These are phyloP conservation scores for Caenorhabditis parvicauda DNA, from an alignment of 2,888 invertebrate genomes.

Conservation along the genomic window DNA sequence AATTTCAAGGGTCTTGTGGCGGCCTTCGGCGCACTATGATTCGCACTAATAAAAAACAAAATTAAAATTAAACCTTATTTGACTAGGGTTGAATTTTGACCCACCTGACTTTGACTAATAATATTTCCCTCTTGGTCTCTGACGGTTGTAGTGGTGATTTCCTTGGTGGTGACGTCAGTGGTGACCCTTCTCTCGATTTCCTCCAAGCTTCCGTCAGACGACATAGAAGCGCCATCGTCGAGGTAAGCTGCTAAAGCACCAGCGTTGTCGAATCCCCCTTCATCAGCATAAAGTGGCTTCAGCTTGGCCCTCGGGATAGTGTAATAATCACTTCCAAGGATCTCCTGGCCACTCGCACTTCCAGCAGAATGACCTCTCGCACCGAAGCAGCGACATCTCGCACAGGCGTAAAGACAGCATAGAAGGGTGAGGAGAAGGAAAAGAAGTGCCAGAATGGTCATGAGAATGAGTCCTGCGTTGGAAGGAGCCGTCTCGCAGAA, in stretches of 20 bases:
- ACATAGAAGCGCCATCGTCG: slow-evolving; percentile 45
- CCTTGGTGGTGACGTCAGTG: slow-evolving; percentile 55
- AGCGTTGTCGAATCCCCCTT: slow-evolving; percentile 29
- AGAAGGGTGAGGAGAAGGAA: slow-evolving; percentile 59
- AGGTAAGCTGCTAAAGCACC: slow-evolving; percentile 39
- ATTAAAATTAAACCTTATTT: slow-evolving; percentile 15
- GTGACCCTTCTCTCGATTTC: slow-evolving; percentile 57
- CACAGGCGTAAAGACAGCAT: slow-evolving; percentile 49
- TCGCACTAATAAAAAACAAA: too few species aligned
- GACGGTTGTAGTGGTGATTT: slow-evolving; percentile 45
- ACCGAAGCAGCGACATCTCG: slow-evolving; percentile 46
- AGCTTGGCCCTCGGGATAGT: slow-evolving; percentile 57
- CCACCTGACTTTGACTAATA: slow-evolving; percentile 34
- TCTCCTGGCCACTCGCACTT: slow-evolving; percentile 34
- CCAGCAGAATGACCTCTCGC: slow-evolving; percentile 28
- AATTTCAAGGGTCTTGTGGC: background rate
- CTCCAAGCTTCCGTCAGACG: slow-evolving; percentile 39
- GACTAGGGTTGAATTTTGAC: background rate
- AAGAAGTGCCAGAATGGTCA: slow-evolving; percentile 57
- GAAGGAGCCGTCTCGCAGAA: slow-evolving; percentile 50
- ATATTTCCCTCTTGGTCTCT: slow-evolving; percentile 42
- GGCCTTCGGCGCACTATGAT: slow-evolving; percentile 6
- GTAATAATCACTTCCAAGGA: slow-evolving; percentile 42
- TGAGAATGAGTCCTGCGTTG: slow-evolving; percentile 42
- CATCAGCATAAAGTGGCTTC: slow-evolving; percentile 25